phyloP scores from a whole-genome alignment of 2,797 vertebrate genomes.

The Hoplostethus atlanticus region DNA sequence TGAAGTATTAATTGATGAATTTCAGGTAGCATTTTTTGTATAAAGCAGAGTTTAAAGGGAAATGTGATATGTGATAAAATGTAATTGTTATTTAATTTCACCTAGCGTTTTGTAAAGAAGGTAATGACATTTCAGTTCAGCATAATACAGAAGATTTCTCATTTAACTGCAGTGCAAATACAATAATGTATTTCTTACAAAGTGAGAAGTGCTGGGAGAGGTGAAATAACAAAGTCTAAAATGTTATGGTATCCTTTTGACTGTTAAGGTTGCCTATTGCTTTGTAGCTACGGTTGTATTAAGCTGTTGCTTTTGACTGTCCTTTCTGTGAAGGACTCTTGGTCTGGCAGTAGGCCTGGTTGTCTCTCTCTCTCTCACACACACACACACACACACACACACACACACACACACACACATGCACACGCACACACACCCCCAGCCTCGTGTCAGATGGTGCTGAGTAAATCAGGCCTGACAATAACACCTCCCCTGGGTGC shows the following conservation, averaged over 20 bases:
- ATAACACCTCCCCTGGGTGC: constrained; percentile 92
- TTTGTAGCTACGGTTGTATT: constrained; percentile 38
- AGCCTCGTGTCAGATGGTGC: constrained; percentile 86
- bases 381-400: constrained; percentile 4
- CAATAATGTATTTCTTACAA: neutral
- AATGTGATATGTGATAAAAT: no score
- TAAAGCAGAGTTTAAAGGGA: no score
- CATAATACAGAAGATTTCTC: no score
- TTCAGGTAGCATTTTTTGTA: no score
- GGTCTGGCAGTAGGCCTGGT: constrained; percentile 60
- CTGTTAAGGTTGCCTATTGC: constrained; percentile 25
- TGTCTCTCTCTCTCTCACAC: constrained; percentile 51
- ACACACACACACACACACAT: constrained; percentile 27
- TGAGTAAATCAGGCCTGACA: constrained; percentile 94
- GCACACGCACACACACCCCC: constrained; percentile 35
- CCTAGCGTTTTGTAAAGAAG: no score
- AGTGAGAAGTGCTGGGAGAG: neutral
- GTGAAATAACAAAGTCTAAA: neutral
- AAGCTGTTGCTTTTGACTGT: constrained; percentile 77
- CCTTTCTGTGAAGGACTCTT: constrained; percentile 70
- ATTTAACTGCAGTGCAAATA: no score
- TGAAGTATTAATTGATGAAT: no score
- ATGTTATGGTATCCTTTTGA: constrained; percentile 9
- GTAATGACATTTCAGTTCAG: no score
- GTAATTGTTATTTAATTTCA: no score